Evolutionary conservation across 2,113 vertebrate genomes (phyloP).

Genomic region (Hydropotes inermis): DNA sequence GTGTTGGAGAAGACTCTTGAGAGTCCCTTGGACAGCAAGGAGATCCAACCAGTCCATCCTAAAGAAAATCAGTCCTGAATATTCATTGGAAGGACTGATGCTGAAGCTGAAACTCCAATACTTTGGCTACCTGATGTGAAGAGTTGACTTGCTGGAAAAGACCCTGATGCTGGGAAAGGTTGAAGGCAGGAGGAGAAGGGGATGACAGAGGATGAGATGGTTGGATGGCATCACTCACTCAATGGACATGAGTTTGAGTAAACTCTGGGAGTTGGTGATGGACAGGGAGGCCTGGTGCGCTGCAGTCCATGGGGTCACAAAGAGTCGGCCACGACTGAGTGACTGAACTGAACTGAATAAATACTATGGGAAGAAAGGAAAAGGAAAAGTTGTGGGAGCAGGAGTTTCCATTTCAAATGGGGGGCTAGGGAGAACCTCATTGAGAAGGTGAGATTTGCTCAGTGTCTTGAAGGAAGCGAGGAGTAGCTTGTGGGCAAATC

Average conservation of each 20-base stretch:
- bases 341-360: background rate
- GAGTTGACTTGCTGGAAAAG: background rate
- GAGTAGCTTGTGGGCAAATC: background rate
- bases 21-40: background rate
- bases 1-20: background rate
- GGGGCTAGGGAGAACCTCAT: background rate
- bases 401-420: background rate
- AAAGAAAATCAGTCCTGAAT: background rate
- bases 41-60: background rate
- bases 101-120: background rate
- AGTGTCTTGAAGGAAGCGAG: background rate
- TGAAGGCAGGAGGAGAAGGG: background rate
- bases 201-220: background rate
- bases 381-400: background rate
- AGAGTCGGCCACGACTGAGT: rapidly evolving
- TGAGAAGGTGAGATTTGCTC: background rate
- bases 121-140: background rate
- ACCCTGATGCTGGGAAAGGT: background rate
- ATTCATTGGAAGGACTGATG: background rate
- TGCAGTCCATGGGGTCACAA: background rate
- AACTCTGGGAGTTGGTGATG: background rate
- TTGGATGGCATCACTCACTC: background rate
- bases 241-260: rapidly evolving
- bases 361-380: background rate
- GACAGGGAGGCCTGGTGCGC: background rate